Evolutionary conservation across 2,888 invertebrate genomes (phyloP).

Genomic region (Loripinus fragilis): DNA sequence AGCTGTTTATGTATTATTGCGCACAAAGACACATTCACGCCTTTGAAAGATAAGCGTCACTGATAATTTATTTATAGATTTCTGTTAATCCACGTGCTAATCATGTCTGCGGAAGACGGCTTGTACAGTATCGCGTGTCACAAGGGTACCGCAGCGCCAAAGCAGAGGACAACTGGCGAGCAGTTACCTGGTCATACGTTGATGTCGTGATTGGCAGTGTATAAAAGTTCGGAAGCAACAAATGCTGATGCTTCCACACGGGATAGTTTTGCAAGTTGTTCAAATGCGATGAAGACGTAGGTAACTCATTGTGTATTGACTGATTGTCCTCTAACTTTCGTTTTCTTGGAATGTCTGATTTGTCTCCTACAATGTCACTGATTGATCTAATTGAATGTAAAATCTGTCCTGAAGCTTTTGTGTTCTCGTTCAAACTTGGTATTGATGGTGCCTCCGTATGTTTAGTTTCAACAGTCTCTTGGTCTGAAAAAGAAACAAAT

Average conservation of each 20-base stretch:
- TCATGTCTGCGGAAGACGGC: conserved; percentile 23
- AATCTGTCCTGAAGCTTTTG: not conserved
- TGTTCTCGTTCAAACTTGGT: not conserved
- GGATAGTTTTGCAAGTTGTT: conserved; percentile 39
- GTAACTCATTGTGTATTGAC: conserved; percentile 22
- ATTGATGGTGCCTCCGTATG: not conserved
- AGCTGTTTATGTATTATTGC: not conserved
- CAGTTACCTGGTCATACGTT: conserved; percentile 46
- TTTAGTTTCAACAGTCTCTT: not conserved
- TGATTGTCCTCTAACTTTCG: not conserved
- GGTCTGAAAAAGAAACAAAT: not conserved
- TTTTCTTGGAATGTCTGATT: conserved; percentile 14
- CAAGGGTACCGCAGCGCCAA: conserved; percentile 48
- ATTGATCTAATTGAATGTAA: conserved; percentile 51
- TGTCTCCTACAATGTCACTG: conserved; percentile 45
- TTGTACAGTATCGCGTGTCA: conserved; percentile 55
- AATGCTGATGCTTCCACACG: conserved; percentile 51
- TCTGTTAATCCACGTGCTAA: not conserved
- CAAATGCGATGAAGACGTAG: conserved; percentile 51
- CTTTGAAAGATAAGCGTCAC: not conserved
- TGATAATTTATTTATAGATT: conserved; percentile 7
- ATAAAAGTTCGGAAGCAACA: conserved; percentile 51
- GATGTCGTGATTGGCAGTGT: conserved; percentile 35
- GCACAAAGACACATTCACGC: not conserved
- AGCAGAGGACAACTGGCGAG: conserved; percentile 53